Conservation (phyloP, 1,140 invertebrate species). For the Lepidotrigona ventralis region DNA sequence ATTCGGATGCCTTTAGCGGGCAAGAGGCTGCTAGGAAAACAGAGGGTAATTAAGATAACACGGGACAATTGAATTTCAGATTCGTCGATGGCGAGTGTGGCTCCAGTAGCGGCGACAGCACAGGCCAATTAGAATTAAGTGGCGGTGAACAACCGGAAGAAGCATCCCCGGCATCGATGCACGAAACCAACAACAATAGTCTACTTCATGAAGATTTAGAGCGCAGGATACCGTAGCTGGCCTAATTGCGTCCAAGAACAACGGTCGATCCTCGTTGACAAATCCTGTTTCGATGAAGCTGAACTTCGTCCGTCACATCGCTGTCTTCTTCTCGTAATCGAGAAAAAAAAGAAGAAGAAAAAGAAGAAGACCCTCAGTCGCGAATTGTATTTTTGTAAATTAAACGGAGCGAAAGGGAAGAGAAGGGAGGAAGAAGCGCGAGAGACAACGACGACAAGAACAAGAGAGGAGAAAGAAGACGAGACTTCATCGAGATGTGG, state of each 20-base stretch:
- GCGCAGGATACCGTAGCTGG: constrained; percentile 71
- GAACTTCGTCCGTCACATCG: not conserved
- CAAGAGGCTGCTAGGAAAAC: not conserved
- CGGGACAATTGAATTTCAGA: constrained; percentile 61
- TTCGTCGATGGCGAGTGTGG: constrained; percentile 79
- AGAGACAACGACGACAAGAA: constrained; percentile 1
- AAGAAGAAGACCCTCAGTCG: not conserved
- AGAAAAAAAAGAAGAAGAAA: not conserved
- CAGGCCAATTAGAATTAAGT: constrained; percentile 77
- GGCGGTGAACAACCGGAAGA: constrained; percentile 77
- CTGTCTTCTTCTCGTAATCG: not conserved
- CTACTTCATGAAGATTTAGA: constrained; percentile 78
- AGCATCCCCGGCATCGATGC: constrained; percentile 76
- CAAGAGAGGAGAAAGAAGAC: not conserved
- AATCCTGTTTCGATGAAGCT: not conserved
- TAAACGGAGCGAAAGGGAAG: not conserved
- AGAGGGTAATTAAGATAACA: not conserved
- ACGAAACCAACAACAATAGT: constrained; percentile 79
- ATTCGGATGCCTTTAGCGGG: not conserved
- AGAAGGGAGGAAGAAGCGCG: not conserved
- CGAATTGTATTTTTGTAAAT: not conserved
- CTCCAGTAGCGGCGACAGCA: constrained; percentile 78
- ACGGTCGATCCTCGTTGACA: constrained; percentile 6
- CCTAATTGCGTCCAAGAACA: not conserved
- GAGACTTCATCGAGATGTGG: too few species aligned